A percentile compares a stretch with the other conserved stretches of the same genome.
phyloP scores from a whole-genome alignment of 2,888 invertebrate genomes.

The Ornithoptera priamus region DNA sequence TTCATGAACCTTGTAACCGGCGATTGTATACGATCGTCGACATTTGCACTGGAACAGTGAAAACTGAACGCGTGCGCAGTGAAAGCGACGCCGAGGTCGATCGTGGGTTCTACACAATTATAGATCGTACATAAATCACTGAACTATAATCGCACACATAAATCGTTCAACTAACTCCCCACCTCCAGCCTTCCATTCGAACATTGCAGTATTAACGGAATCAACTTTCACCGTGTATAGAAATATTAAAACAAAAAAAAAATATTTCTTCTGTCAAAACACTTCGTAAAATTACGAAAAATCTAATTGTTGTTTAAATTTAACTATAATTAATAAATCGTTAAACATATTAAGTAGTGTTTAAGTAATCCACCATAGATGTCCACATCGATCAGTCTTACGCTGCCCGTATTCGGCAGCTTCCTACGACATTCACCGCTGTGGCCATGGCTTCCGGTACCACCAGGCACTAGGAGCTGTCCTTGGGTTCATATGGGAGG shows the following conservation, averaged over 20 bases:
- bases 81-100: constrained; percentile 20
- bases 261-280: not conserved
- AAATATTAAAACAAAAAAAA: not conserved
- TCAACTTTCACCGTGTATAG: not conserved
- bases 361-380: too few relatives aligned
- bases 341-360: too few relatives aligned
- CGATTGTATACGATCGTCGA: not conserved
- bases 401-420: too few relatives aligned
- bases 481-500: too few relatives aligned
- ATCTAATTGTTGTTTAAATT: too few relatives aligned
- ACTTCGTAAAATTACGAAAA: not conserved
- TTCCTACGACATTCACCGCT: too few relatives aligned
- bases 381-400: too few relatives aligned
- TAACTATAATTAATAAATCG: too few relatives aligned
- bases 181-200: not conserved
- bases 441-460: too few relatives aligned
- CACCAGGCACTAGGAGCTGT: too few relatives aligned
- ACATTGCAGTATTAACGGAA: not conserved
- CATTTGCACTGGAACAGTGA: constrained; percentile 14
- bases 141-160: constrained; percentile 10
- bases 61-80: constrained; percentile 16
- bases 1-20: not conserved
- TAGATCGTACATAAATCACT: constrained; percentile 6
- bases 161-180: not conserved
- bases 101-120: constrained; percentile 11